A percentile compares a stretch with the other conserved stretches of the same genome.
These are phyloP conservation scores for Mastigias papua DNA, from an alignment of 30 jellyfish, hydroid and myxozoan genomes.

Conservation along the genomic window DNA sequence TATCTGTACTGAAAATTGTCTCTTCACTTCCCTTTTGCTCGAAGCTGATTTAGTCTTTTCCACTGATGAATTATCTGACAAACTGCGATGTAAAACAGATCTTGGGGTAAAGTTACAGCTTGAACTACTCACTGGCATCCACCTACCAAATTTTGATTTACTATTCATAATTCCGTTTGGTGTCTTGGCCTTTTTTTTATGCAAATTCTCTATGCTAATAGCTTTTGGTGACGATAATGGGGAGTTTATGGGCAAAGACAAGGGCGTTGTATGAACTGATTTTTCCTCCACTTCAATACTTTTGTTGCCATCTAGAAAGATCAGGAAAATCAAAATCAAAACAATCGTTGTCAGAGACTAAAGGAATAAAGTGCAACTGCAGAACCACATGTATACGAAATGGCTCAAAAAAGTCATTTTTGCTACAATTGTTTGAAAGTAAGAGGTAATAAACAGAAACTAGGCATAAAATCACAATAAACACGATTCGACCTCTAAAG, in stretches of 20 bases:
- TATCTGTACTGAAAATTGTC: constrained; percentile 22
- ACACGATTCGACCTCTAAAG: no score
- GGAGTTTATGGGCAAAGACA: neutral
- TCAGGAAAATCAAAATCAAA: no score
- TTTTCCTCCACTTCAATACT: neutral
- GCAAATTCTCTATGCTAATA: constrained; percentile 25
- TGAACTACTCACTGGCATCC: constrained; percentile 45
- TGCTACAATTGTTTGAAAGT: no score
- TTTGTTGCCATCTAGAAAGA: neutral
- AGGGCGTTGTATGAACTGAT: no score
- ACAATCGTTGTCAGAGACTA: no score
- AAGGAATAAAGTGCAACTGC: no score
- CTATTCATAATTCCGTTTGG: constrained; percentile 17
- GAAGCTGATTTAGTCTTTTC: constrained; percentile 13
- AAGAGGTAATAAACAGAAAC: no score
- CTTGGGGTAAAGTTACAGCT: constrained; percentile 45
- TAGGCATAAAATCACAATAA: no score
- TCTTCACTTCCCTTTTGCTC: constrained; percentile 4
- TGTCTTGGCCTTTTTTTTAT: constrained; percentile 32
- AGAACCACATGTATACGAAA: no score
- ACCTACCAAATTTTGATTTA: constrained; percentile 52
- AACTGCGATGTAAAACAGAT: constrained; percentile 45
- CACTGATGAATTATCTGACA: constrained; percentile 42
- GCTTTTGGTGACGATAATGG: constrained; percentile 52
- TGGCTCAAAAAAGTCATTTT: no score